Percentiles rank a stretch among this genome's conserved stretches.
Conservation (phyloP, 2,888 invertebrate species). For the Netelia inedita region DNA sequence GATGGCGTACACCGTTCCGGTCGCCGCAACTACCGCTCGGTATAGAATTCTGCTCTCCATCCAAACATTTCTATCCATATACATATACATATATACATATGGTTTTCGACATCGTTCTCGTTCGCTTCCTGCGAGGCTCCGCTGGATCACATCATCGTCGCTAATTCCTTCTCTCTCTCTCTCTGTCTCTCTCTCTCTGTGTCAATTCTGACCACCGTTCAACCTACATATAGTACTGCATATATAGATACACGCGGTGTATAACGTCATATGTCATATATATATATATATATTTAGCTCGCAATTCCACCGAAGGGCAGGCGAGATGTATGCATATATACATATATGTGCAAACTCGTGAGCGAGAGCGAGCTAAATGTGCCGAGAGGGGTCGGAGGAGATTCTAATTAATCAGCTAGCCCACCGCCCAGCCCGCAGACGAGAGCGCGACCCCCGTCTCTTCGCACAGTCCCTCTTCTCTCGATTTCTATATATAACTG, state of each 20-base stretch:
- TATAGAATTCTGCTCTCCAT: no score
- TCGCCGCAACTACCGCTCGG: background rate
- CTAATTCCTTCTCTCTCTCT: slow-evolving; percentile 45
- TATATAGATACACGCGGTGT: background rate
- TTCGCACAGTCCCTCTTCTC: slow-evolving; percentile 31
- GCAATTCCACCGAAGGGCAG: slow-evolving; percentile 11
- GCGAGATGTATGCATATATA: background rate
- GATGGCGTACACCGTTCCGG: slow-evolving; percentile 40
- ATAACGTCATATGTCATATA: slow-evolving; percentile 10
- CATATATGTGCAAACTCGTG: background rate
- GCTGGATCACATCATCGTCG: slow-evolving; percentile 58
- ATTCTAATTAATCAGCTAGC: slow-evolving; percentile 83
- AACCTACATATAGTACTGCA: slow-evolving; percentile 17
- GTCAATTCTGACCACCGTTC: slow-evolving; percentile 43
- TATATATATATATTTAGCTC: background rate
- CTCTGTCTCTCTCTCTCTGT: slow-evolving; percentile 33
- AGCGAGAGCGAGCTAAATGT: slow-evolving; percentile 57
- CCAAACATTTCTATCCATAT: background rate
- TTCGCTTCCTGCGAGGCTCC: background rate
- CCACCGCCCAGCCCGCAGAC: slow-evolving; percentile 68
- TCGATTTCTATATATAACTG: background rate
- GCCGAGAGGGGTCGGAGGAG: slow-evolving; percentile 69
- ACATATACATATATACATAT: slow-evolving; percentile 6
- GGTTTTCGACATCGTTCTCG: background rate
- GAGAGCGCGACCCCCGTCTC: slow-evolving; percentile 69